Evolutionary conservation across 2,888 invertebrate species (phyloP).

Genomic region (Rhagonycha fulva): DNA sequence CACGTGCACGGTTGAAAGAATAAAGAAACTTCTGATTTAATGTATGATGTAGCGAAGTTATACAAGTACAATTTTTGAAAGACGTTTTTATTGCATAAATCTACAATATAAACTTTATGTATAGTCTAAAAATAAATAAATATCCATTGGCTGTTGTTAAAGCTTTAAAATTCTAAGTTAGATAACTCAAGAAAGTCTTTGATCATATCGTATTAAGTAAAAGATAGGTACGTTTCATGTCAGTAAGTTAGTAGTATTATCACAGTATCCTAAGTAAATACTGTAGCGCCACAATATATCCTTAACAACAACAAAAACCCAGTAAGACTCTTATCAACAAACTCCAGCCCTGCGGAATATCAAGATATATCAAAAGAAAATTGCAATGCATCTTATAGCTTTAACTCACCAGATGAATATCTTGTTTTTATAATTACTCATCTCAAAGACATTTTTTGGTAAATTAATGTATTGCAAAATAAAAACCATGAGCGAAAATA

Average conservation of each 20-base stretch:
- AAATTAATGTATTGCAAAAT: background rate
- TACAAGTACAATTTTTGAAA: conserved; percentile 13
- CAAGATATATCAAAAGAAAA: conserved; percentile 20
- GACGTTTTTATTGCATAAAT: conserved; percentile 17
- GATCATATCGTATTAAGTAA: conserved; percentile 3
- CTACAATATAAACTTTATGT: conserved; percentile 14
- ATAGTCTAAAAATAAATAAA: background rate
- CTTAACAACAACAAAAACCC: conserved; percentile 18
- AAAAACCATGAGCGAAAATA: background rate
- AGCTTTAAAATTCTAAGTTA: background rate
- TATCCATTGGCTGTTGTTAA: background rate
- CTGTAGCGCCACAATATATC: conserved; percentile 28
- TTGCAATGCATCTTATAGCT: conserved; percentile 13
- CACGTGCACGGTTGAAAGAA: conserved; percentile 37
- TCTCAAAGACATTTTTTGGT: background rate
- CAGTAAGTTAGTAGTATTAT: conserved; percentile 15
- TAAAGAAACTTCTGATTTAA: conserved; percentile 42
- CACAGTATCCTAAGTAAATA: conserved; percentile 34
- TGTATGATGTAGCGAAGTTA: conserved; percentile 34
- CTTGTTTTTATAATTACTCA: background rate
- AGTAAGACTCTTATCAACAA: conserved; percentile 25
- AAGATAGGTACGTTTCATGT: background rate
- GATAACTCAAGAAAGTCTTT: conserved; percentile 4
- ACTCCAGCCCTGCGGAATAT: conserved; percentile 20
- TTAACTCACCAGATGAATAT: background rate